Evolutionary conservation across 2,797 vertebrate species (phyloP), one percentile per base, ranked within the genome.

Genomic region (Botia kubotai): DNA sequence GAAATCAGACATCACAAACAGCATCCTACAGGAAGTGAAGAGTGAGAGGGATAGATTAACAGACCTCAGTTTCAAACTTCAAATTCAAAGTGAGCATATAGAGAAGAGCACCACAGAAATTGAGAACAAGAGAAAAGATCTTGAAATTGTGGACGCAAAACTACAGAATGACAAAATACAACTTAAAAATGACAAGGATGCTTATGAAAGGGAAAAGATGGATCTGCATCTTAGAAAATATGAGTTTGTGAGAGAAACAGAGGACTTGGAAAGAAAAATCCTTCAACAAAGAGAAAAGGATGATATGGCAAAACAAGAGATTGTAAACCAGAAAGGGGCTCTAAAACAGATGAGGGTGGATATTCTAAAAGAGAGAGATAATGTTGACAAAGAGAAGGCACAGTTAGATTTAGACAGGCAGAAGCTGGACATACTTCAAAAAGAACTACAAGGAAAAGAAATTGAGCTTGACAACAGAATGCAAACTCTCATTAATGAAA

Each of bases 351-450:
- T 73, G n/a, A 52, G 52, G 39, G n/a, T 33, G 13, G 52, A 80
- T 1, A 2, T 67, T 46, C 11, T 48, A 12, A 70, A 67, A 7
- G 29, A 63, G n/a, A 63, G n/a, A n/a, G 12, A 16, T 53, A 29
- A 81, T 11, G 6, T 36, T 80, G 71, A 58, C 23, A 68, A 74
- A 53, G 43, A 70, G 36, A 75, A 70, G 66, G 57, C 75, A 71
- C 33, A 14, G 23, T 1, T 75, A 14, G 3, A 43, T 53, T 70
- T 26, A 57, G 62, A 80, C 60, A 81, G 29, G 29, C 63, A 81
- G 11, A 67, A 74, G 21, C 36, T 80, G 16, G 2, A 29, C 36
- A 57, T 16, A 68, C 33, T 74, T 43, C 23, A 67, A 68, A n/a
- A 3, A 48, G 66, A 58, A 48, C 14, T 77, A 43, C 75, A 69